Percentiles rank a stretch among this genome's conserved stretches.
Evolutionary conservation across 2,888 invertebrate species (phyloP).

Genomic region (Melinaea menophilus): DNA sequence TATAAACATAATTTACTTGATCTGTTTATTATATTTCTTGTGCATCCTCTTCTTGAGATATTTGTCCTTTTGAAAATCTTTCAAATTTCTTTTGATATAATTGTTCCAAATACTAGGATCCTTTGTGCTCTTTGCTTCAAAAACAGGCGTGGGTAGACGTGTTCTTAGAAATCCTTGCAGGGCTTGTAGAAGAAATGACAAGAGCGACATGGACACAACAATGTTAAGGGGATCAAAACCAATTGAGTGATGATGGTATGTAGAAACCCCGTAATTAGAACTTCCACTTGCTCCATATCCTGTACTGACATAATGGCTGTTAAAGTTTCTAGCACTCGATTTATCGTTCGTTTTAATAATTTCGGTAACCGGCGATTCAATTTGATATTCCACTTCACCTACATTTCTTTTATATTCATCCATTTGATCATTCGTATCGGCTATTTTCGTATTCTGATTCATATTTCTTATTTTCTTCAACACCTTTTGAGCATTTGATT

Average conservation of each 20-base stretch:
- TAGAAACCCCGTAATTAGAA: slow-evolving; percentile 49
- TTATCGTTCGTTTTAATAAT: slow-evolving; percentile 36
- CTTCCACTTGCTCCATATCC: slow-evolving; percentile 58
- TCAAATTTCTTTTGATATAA: slow-evolving; percentile 39
- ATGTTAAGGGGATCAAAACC: slow-evolving; percentile 75
- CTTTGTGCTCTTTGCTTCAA: slow-evolving; percentile 53
- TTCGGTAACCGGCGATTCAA: slow-evolving; percentile 54
- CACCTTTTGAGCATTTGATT: slow-evolving; percentile 60
- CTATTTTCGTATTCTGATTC: slow-evolving; percentile 39
- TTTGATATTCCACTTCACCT: slow-evolving; percentile 45
- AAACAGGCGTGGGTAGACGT: slow-evolving; percentile 60
- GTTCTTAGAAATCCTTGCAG: slow-evolving; percentile 65
- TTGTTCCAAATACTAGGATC: slow-evolving; percentile 1
- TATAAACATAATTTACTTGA: not conserved
- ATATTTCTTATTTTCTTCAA: slow-evolving; percentile 56
- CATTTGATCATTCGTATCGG: slow-evolving; percentile 16
- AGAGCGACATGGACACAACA: slow-evolving; percentile 66
- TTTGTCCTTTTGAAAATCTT: slow-evolving; percentile 42
- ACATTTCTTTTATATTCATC: slow-evolving; percentile 18
- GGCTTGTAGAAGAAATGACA: slow-evolving; percentile 69
- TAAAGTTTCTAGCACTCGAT: slow-evolving; percentile 50
- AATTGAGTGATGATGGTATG: slow-evolving; percentile 72
- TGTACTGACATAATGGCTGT: slow-evolving; percentile 51
- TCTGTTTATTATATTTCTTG: not conserved
- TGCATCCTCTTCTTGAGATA: slow-evolving; percentile 44